Evolutionary conservation across 2,797 vertebrate genomes (phyloP).

Genomic region (Thripadectes ignobilis): DNA sequence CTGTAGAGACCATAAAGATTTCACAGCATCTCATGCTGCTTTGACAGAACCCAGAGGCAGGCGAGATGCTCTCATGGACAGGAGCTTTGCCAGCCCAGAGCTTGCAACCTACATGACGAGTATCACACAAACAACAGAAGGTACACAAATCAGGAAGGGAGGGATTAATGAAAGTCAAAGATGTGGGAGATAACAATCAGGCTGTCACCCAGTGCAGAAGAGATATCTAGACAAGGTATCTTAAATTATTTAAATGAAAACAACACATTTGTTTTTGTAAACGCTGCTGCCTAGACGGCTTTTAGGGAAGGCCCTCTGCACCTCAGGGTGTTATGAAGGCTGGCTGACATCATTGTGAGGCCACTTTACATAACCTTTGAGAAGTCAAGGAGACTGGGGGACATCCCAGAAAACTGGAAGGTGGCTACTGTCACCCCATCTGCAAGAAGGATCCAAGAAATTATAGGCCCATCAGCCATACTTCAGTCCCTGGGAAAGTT

Average conservation of each 20-base stretch:
- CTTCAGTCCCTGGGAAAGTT: background rate
- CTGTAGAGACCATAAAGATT: background rate
- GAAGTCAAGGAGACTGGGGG: background rate
- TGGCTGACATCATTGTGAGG: accelerated
- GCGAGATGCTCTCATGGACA: background rate
- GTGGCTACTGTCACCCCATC: background rate
- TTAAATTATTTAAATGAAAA: constrained; percentile 47
- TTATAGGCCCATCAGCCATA: background rate
- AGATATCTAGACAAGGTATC: constrained; percentile 37
- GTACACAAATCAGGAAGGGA: constrained; percentile 46
- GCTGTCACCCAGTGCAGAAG: background rate
- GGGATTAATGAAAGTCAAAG: constrained; percentile 56
- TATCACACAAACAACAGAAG: background rate
- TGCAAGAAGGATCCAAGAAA: background rate
- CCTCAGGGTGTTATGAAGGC: background rate
- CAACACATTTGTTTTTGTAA: constrained; percentile 3
- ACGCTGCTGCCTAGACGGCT: background rate
- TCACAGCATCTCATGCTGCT: background rate
- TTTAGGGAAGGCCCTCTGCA: background rate
- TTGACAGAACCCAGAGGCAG: background rate
- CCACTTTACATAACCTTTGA: background rate
- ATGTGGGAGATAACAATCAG: constrained; percentile 31
- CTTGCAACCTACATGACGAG: background rate
- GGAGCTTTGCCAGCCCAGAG: background rate
- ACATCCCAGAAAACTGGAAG: background rate